A percentile compares a stretch with the other conserved stretches of the same genome.
Conservation (phyloP, 2,888 invertebrate genomes). For the Hartigia nigra region DNA sequence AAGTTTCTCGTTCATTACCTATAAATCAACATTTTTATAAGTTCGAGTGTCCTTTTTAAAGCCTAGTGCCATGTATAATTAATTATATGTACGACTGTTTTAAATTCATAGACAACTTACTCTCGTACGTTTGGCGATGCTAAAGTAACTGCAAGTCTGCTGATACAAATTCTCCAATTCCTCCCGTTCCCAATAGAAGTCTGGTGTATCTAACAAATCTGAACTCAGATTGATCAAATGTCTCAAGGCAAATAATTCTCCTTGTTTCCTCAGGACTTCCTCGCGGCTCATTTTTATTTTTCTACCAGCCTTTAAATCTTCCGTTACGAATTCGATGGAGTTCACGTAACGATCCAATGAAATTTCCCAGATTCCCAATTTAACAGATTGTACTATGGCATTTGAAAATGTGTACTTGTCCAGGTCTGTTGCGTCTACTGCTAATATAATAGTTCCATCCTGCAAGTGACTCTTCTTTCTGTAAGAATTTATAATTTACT, state of each 20-base stretch:
- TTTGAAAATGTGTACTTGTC: constrained; percentile 96
- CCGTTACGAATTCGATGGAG: constrained; percentile 83
- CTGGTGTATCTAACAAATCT: constrained; percentile 93
- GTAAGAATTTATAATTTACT: constrained; percentile 19
- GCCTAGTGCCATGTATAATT: background rate
- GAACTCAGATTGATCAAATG: constrained; percentile 94
- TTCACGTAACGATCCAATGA: constrained; percentile 85
- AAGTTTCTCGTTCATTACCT: constrained; percentile 96
- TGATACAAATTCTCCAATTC: constrained; percentile 87
- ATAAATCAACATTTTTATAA: constrained; percentile 43
- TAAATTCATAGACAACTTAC: constrained; percentile 64
- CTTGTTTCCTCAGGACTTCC: constrained; percentile 82
- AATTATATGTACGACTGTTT: background rate
- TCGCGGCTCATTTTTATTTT: constrained; percentile 77
- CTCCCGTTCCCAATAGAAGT: constrained; percentile 98
- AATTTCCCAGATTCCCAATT: constrained; percentile 94
- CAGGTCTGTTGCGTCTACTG: constrained; percentile 71
- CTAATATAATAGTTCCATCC: constrained; percentile 69
- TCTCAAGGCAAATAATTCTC: constrained; percentile 88
- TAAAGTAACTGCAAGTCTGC: constrained; percentile 85
- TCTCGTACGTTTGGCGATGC: constrained; percentile 84
- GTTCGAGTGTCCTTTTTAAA: background rate
- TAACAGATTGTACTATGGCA: constrained; percentile 92
- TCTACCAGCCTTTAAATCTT: constrained; percentile 81
- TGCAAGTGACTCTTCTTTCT: constrained; percentile 65